phyloP scores from a whole-genome alignment of 1,140 invertebrate species.

The Microplitis demolitor region DNA sequence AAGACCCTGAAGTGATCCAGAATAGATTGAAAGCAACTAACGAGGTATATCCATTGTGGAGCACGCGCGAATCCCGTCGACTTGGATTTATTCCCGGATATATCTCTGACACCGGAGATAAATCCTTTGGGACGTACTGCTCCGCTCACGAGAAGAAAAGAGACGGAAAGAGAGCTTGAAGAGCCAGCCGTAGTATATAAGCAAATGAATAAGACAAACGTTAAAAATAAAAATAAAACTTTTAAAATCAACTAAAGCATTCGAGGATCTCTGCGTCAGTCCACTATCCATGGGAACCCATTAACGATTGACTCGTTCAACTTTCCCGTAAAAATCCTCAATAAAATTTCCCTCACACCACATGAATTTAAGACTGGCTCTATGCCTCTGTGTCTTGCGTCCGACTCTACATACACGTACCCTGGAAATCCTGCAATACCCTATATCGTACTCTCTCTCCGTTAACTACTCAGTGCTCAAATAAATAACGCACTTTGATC shows the following conservation, averaged over 20 bases:
- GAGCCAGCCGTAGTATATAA: neutral
- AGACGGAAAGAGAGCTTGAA: neutral
- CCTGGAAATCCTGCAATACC: neutral
- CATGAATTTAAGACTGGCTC: too few species aligned
- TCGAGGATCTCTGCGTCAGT: neutral
- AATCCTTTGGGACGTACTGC: neutral
- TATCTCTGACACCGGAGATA: neutral
- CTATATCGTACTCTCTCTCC: too few species aligned
- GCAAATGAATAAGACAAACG: neutral
- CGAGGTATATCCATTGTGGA: neutral
- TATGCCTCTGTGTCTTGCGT: too few species aligned
- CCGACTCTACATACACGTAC: neutral
- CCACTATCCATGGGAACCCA: constrained; percentile 9
- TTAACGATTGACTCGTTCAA: constrained; percentile 11
- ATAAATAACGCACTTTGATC: neutral
- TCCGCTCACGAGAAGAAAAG: too few species aligned
- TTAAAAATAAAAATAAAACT: neutral
- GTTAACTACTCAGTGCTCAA: neutral
- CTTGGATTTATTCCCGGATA: constrained; percentile 8
- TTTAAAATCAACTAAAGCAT: neutral
- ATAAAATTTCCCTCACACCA: too few species aligned
- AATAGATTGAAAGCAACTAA: constrained; percentile 8
- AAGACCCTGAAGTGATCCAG: neutral
- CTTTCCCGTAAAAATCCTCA: neutral
- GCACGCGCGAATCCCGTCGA: neutral